These are phyloP conservation scores for Lepilemur ruficaudatus DNA, from an alignment of 2,797 vertebrate genomes.

Conservation along the genomic window DNA sequence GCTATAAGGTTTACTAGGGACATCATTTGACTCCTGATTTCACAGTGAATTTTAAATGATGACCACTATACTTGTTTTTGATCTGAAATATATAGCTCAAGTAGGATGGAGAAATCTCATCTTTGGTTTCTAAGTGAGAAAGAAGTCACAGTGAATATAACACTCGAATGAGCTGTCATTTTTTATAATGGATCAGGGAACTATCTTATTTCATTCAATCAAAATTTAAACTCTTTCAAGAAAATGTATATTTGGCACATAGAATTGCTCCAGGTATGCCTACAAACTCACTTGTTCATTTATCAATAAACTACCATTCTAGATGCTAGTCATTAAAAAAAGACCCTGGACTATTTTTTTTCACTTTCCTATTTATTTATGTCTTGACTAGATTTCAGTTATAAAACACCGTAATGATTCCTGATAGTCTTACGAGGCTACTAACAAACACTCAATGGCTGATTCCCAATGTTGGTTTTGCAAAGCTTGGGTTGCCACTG, in stretches of 20 bases:
- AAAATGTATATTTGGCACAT: background rate
- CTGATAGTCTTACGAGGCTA: background rate
- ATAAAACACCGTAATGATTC: background rate
- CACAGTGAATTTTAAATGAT: background rate
- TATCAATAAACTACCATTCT: constrained; percentile 11
- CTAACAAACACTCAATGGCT: background rate
- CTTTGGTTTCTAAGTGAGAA: constrained; percentile 32
- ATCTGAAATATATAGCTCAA: background rate
- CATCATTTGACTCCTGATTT: background rate
- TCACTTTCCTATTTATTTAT: constrained; percentile 1
- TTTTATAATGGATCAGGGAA: background rate
- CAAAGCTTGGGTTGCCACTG: background rate
- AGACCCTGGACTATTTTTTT: background rate
- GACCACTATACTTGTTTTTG: background rate
- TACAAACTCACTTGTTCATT: background rate
- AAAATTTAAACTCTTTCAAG: constrained; percentile 48
- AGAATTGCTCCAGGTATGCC: background rate
- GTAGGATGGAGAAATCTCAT: background rate
- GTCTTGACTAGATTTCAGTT: constrained; percentile 11
- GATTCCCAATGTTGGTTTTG: background rate
- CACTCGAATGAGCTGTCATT: constrained; percentile 9
- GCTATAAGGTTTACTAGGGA: background rate
- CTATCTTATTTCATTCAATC: constrained; percentile 30
- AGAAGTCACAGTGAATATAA: background rate
- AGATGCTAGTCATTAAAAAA: background rate